Evolutionary conservation across 2,888 invertebrate species (phyloP).

Genomic region (Thumatha senex): DNA sequence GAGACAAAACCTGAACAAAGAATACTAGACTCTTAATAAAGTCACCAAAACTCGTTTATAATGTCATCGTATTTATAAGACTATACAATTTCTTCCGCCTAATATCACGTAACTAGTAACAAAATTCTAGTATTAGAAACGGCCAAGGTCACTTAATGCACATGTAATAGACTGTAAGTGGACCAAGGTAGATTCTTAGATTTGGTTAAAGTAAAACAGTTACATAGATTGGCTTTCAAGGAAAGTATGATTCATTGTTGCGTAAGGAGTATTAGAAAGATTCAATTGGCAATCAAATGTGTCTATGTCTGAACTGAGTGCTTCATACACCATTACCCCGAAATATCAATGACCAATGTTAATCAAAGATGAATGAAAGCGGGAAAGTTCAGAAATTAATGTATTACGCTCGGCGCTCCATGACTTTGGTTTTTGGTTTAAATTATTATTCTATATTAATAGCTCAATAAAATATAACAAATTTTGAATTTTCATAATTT

Average conservation of each 20-base stretch:
- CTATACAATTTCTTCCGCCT: conserved; percentile 33
- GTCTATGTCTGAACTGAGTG: no score
- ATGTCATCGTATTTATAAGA: conserved; percentile 14
- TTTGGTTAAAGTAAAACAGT: conserved; percentile 23
- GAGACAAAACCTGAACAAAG: conserved; percentile 11
- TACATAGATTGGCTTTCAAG: conserved; percentile 37
- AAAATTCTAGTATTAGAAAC: conserved; percentile 13
- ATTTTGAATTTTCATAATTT: no score
- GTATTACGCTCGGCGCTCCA: no score
- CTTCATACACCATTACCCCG: no score
- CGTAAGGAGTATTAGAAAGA: conserved; percentile 20
- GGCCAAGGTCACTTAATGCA: conserved; percentile 24
- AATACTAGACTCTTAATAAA: conserved; percentile 11
- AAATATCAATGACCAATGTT: no score
- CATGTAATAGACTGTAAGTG: conserved; percentile 35
- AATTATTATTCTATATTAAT: no score
- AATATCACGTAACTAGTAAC: conserved; percentile 13
- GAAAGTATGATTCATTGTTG: conserved; percentile 38
- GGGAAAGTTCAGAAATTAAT: no score
- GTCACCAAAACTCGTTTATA: conserved; percentile 20
- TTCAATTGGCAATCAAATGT: no score
- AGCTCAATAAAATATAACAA: no score
- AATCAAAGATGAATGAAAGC: no score
- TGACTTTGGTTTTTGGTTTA: no score
- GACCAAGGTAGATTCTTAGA: conserved; percentile 34